Evolutionary conservation across 1,140 invertebrate species (phyloP).

Genomic region (Drosophila obscura): DNA sequence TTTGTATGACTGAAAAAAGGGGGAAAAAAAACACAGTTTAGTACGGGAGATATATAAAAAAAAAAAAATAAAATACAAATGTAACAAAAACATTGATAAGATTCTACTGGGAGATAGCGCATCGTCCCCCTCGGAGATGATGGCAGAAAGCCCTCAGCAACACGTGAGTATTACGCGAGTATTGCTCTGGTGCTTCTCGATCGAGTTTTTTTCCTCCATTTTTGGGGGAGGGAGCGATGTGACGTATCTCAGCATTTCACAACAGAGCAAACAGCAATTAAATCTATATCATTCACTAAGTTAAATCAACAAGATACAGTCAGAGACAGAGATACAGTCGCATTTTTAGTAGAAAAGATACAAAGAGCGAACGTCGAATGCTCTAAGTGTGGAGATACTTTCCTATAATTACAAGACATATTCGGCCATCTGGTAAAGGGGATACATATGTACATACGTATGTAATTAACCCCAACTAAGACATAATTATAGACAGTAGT

Average conservation of each 20-base stretch:
- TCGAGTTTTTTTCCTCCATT: not conserved
- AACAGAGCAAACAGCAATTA: slow-evolving; percentile 10
- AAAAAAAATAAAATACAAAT: slow-evolving; percentile 19
- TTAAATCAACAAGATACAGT: no score
- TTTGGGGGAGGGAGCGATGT: slow-evolving; percentile 2
- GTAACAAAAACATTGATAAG: slow-evolving; percentile 53
- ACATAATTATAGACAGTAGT: no score
- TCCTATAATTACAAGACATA: no score
- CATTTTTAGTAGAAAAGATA: no score
- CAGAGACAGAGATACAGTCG: no score
- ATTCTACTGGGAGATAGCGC: slow-evolving; percentile 49
- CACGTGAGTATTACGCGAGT: slow-evolving; percentile 26
- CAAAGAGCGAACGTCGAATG: no score
- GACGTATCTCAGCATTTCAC: slow-evolving; percentile 20
- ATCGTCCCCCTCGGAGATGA: slow-evolving; percentile 30
- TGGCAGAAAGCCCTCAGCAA: slow-evolving; percentile 39
- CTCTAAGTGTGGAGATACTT: no score
- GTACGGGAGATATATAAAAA: slow-evolving; percentile 32
- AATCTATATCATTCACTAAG: not conserved
- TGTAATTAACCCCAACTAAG: no score
- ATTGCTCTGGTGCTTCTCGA: slow-evolving; percentile 16
- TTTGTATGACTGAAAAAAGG: slow-evolving; percentile 92
- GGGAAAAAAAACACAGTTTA: slow-evolving; percentile 54
- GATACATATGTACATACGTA: no score
- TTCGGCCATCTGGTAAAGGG: no score